These are phyloP conservation scores for Stylophora pistillata DNA, from an alignment of 64 coral and sea anemone species.

Conservation along the genomic window DNA sequence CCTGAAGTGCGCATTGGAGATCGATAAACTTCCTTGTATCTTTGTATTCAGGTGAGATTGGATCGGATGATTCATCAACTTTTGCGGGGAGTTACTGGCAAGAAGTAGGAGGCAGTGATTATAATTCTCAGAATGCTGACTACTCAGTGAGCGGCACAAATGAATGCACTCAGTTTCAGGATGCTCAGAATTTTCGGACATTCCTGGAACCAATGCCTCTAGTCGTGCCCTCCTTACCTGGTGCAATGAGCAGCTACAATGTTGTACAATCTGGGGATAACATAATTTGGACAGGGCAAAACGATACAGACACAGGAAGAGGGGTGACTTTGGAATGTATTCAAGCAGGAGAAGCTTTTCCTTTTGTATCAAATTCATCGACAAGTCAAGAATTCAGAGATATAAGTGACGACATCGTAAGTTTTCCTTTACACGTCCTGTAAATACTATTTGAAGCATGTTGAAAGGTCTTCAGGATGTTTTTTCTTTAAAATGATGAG, in stretches of 20 bases:
- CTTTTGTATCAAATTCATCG: not conserved
- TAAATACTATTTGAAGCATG: too few relatives aligned
- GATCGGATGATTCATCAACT: conserved; percentile 10
- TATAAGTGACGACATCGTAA: conserved; percentile 35
- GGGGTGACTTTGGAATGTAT: conserved; percentile 29
- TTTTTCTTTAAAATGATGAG: too few relatives aligned
- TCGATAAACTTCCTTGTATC: not conserved
- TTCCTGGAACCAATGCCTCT: conserved; percentile 20
- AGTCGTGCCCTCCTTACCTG: conserved; percentile 11
- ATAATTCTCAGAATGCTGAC: not conserved
- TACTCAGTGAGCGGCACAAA: not conserved
- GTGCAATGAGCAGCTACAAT: not conserved
- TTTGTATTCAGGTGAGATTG: conserved; percentile 28
- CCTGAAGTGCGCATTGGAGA: not conserved
- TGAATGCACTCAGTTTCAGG: conserved; percentile 9
- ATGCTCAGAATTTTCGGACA: conserved; percentile 20
- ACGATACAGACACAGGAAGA: conserved; percentile 12
- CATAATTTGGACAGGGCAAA: conserved; percentile 14
- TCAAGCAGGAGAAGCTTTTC: conserved; percentile 42
- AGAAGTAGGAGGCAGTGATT: conserved; percentile 13
- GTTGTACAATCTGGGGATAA: conserved; percentile 1
- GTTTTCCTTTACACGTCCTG: not conserved
- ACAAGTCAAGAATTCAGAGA: conserved; percentile 31
- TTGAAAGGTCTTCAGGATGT: too few relatives aligned
- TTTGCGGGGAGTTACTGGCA: conserved; percentile 23